These are phyloP conservation scores for Uropsilus gracilis DNA, from an alignment of 2,113 vertebrate genomes.

Conservation along the genomic window DNA sequence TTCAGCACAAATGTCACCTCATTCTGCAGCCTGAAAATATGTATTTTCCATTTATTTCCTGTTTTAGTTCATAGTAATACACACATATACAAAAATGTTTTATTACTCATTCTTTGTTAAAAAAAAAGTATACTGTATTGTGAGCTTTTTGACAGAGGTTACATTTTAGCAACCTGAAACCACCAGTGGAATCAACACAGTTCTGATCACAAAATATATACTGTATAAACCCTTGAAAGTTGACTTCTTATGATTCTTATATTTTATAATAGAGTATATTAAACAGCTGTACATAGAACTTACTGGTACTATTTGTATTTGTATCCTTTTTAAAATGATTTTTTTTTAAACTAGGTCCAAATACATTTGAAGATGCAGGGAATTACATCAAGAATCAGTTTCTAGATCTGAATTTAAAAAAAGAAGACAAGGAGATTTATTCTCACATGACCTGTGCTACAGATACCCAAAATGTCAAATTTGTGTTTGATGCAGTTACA, in stretches of 20 bases:
- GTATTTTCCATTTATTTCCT: not conserved
- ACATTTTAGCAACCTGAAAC: not conserved
- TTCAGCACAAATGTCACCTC: not conserved
- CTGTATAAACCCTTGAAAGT: not conserved
- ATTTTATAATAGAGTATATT: not conserved
- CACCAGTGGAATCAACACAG: not conserved
- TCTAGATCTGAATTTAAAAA: conserved; percentile 86
- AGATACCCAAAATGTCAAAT: conserved; percentile 88
- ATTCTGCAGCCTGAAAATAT: not conserved
- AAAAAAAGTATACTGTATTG: not conserved
- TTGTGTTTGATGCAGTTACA: conserved; percentile 89
- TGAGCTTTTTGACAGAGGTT: not conserved
- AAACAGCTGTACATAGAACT: not conserved
- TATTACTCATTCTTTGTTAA: not conserved
- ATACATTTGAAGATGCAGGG: conserved; percentile 88
- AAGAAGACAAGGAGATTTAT: conserved; percentile 88
- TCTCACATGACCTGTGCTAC: conserved; percentile 88
- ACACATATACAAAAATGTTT: not conserved
- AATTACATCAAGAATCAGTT: conserved; percentile 89
- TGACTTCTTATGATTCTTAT: not conserved
- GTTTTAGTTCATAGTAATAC: not conserved
- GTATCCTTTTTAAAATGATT: not conserved
- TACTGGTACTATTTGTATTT: not conserved
- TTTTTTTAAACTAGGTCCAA: conserved; percentile 80
- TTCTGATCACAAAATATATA: not conserved